Conservation (phyloP, 2,797 vertebrate genomes). For the Typhlichthys eigenmanni region DNA sequence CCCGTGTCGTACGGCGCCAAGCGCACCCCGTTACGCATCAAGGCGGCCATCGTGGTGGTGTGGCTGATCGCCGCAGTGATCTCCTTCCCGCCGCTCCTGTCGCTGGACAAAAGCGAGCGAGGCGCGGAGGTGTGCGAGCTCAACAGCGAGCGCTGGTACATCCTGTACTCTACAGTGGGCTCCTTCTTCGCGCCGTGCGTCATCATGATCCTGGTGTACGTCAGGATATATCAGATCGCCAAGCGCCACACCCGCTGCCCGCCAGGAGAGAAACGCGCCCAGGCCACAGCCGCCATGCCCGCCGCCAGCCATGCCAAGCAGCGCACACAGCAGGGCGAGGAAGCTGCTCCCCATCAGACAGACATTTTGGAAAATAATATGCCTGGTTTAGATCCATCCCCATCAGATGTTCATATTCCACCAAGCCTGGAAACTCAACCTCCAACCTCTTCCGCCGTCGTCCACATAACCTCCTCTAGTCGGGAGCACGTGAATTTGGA, state of each 20-base stretch:
- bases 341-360: neutral
- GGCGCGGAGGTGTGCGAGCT: slow-evolving; percentile 76
- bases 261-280: slow-evolving; percentile 44
- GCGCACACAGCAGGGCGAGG: slow-evolving; percentile 20
- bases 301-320: slow-evolving; percentile 21
- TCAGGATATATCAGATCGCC: slow-evolving; percentile 89
- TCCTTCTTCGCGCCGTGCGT: slow-evolving; percentile 91
- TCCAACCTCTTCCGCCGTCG: slow-evolving; percentile 3
- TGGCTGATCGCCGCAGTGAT: slow-evolving; percentile 88
- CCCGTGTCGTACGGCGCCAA: slow-evolving; percentile 83
- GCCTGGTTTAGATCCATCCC: slow-evolving; percentile 6
- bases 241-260: slow-evolving; percentile 78
- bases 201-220: slow-evolving; percentile 92
- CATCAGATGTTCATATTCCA: neutral
- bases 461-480: slow-evolving; percentile 13
- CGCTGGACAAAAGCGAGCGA: slow-evolving; percentile 72
- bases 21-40: slow-evolving; percentile 82
- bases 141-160: slow-evolving; percentile 88
- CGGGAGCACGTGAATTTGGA: slow-evolving; percentile 4
- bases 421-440: slow-evolving; percentile 5
- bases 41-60: slow-evolving; percentile 82
- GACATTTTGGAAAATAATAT: slow-evolving; percentile 7
- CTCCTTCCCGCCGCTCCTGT: slow-evolving; percentile 86
- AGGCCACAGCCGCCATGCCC: neutral
- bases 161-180: slow-evolving; percentile 87